These are phyloP conservation scores for Ornithorhynchus anatinus DNA, from an alignment of 2,113 vertebrate species.

Conservation along the genomic window DNA sequence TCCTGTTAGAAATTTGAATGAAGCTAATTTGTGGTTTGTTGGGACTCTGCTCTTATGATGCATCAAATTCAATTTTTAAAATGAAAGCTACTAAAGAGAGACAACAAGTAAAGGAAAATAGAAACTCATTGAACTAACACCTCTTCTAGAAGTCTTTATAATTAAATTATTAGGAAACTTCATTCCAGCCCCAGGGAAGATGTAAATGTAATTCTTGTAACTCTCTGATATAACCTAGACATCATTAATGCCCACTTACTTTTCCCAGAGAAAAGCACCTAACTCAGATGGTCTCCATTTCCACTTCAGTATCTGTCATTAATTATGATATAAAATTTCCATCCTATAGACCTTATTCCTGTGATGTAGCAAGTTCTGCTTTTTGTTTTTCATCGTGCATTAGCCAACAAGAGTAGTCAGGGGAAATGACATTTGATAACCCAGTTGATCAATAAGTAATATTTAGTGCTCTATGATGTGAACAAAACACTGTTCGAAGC, in stretches of 20 bases:
- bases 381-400: background rate
- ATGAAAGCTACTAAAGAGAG: background rate
- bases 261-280: background rate
- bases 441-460: no score
- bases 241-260: background rate
- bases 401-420: background rate
- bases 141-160: background rate
- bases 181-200: background rate
- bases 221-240: background rate
- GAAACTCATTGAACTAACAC: background rate
- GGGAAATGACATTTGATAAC: no score
- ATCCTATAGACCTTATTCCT: background rate
- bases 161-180: background rate
- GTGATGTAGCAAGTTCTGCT: no score
- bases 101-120: background rate
- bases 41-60: slow-evolving; percentile 6
- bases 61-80: background rate
- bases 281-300: slow-evolving; percentile 4
- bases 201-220: background rate
- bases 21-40: slow-evolving; percentile 12
- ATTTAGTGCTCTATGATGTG: no score
- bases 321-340: background rate
- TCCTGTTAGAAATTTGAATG: background rate
- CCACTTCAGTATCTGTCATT: background rate
- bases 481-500: no score